Evolutionary conservation across 2,797 vertebrate genomes (phyloP).

Genomic region (Ptychadena robeensis): DNA sequence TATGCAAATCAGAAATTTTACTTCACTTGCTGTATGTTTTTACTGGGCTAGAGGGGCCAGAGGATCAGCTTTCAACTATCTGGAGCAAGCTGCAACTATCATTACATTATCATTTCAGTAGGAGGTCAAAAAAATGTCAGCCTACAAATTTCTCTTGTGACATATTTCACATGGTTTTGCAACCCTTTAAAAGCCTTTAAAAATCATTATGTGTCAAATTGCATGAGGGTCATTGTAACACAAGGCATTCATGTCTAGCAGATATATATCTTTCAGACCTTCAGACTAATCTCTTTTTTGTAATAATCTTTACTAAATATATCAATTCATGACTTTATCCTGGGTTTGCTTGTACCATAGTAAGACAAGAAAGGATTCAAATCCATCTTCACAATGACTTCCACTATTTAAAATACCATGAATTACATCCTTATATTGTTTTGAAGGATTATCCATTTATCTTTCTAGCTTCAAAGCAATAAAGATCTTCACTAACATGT

Average conservation of each 20-base stretch:
- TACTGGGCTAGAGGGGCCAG: too few relatives aligned
- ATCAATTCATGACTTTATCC: constrained; percentile 79
- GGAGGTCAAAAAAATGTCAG: neutral
- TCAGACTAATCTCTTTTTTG: constrained; percentile 69
- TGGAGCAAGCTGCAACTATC: neutral
- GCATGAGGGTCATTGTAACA: neutral
- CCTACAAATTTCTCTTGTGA: neutral
- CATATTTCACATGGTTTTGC: neutral
- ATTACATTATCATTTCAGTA: neutral
- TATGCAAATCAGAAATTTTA: neutral
- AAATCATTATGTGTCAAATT: too few relatives aligned
- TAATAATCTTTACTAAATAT: constrained; percentile 71
- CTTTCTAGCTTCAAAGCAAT: constrained; percentile 78
- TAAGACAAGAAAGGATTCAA: constrained; percentile 90
- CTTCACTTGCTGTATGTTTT: neutral
- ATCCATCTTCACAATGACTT: constrained; percentile 88
- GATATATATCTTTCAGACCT: constrained; percentile 13
- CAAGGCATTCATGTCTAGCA: constrained; percentile 25
- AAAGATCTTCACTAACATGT: constrained; percentile 75
- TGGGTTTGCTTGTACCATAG: constrained; percentile 88
- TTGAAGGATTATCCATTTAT: constrained; percentile 76
- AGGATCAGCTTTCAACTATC: neutral
- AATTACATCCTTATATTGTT: constrained; percentile 78
- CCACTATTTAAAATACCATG: constrained; percentile 71
- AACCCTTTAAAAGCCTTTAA: too few relatives aligned